Evolutionary conservation across 2,797 vertebrate genomes (phyloP), one percentile per base, ranked within the genome.

Genomic region (Sparidentex hasta): DNA sequence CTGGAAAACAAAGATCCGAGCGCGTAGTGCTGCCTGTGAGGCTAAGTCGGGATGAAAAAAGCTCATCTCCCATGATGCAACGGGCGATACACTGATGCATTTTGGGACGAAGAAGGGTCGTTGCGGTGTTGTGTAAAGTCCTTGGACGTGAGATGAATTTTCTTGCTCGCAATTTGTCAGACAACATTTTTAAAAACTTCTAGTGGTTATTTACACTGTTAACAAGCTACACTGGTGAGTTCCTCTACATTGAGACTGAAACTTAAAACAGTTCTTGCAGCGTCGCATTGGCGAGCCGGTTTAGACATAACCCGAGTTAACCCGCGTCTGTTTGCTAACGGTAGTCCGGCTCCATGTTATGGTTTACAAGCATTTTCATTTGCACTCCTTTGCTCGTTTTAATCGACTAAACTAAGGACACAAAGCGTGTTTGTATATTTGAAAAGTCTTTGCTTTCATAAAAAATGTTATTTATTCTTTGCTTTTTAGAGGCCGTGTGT

Each of bases 101-200:
- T 50, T 56, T 95, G 95, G 95, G 95, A 96, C 84, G 87, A 94
- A 96, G 95, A 96, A 95, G 81, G 74, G 71, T 50, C 43, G 50
- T 78, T 17, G 80, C 76, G 48, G 54, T 65, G n/a, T 71, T 43
- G 67, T 52, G 21, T 18, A 29, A 58, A 80, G 85, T 81, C 67
- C 18, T 85, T 71, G 62, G 73, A 59, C 51, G 77, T 76, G 82
- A 85, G 51, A 84, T 87, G 87, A 78, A 44, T 84, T 85, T 82
- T 74, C 1, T 71, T 20, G 8, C 13, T 5, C 13, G 50, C 20
- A 48, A 7, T 61, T 83, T 69, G 33, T 21, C 12, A 25, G 20
- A 69, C 54, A 54, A 1, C 4, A 2, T 18, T 74, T 59, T 54
- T 11, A 58, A 52, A 81, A 76, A 48, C 1, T 38, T 3, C 12